Conservation (phyloP, 1,140 invertebrate genomes). For the Melipona quadrifasciata region DNA sequence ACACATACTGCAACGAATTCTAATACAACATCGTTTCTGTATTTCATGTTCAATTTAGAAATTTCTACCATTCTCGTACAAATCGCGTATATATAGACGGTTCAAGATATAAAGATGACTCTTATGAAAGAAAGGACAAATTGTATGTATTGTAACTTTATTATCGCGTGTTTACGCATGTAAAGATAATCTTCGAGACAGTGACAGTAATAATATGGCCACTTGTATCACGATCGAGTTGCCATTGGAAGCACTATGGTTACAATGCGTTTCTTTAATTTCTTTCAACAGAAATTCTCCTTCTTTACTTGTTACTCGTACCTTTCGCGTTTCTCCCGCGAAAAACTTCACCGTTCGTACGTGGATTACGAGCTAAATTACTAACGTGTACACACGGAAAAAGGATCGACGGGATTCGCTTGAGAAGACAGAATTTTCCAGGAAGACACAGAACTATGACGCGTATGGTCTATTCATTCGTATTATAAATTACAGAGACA, state of each 20-base stretch:
- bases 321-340: not conserved
- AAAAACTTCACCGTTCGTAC: conserved; percentile 29
- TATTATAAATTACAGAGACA: conserved; percentile 73
- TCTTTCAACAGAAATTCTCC: conserved; percentile 19
- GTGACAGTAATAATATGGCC: conserved; percentile 63
- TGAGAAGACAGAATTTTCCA: conserved; percentile 40
- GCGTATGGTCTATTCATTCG: conserved; percentile 58
- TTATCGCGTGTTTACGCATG: conserved; percentile 38
- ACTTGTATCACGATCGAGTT: conserved; percentile 63
- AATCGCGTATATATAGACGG: not conserved
- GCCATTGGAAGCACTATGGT: conserved; percentile 57
- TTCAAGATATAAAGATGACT: not conserved
- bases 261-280: conserved; percentile 1
- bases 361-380: conserved; percentile 46
- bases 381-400: conserved; percentile 56
- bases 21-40: too few species aligned
- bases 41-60: too few species aligned
- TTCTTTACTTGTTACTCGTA: not conserved
- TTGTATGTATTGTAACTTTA: conserved; percentile 47
- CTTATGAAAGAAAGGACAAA: not conserved
- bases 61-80: too few species aligned
- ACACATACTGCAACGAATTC: too few species aligned
- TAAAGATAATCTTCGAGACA: conserved; percentile 32
- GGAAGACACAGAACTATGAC: conserved; percentile 74
- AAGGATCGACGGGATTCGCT: conserved; percentile 65